Evolutionary conservation across 2,113 vertebrate genomes (phyloP).

Genomic region (Lichenostomus cassidix): DNA sequence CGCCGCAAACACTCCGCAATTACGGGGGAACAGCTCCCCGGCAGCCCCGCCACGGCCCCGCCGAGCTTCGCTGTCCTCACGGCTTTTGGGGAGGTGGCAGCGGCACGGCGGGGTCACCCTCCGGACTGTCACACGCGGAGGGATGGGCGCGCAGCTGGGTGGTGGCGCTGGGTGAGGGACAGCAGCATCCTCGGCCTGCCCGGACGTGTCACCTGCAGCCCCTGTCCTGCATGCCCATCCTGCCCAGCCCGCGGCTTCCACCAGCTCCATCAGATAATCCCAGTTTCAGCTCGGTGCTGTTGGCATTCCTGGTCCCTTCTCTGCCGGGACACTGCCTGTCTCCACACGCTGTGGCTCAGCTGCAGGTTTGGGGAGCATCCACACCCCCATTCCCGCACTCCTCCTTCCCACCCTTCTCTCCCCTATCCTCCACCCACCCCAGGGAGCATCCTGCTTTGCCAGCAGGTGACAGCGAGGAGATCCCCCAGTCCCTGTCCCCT

Average conservation of each 20-base stretch:
- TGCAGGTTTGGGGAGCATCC: neutral
- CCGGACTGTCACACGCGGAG: accelerated
- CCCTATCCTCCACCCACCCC: neutral
- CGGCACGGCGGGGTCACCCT: neutral
- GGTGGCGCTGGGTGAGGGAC: neutral
- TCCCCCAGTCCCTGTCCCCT: neutral
- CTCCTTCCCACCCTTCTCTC: neutral
- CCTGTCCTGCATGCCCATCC: neutral
- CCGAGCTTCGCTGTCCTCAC: neutral
- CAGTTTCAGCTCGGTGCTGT: neutral
- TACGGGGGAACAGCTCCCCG: neutral
- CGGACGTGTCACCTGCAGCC: accelerated
- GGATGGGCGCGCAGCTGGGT: neutral
- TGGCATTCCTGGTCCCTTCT: neutral
- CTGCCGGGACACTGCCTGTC: neutral
- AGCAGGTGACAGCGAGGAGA: neutral
- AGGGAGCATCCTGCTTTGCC: accelerated
- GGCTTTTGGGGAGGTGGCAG: neutral
- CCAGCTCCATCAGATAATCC: accelerated
- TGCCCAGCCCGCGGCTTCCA: neutral
- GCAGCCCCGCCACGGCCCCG: neutral
- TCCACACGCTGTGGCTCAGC: neutral
- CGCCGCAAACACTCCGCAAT: conserved; percentile 14
- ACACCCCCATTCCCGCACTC: accelerated
- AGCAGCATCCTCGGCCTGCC: neutral